Base-by-base conservation (phyloP, 2,888 invertebrate genomes). In the Aporophyla lueneburgensis region DNA sequence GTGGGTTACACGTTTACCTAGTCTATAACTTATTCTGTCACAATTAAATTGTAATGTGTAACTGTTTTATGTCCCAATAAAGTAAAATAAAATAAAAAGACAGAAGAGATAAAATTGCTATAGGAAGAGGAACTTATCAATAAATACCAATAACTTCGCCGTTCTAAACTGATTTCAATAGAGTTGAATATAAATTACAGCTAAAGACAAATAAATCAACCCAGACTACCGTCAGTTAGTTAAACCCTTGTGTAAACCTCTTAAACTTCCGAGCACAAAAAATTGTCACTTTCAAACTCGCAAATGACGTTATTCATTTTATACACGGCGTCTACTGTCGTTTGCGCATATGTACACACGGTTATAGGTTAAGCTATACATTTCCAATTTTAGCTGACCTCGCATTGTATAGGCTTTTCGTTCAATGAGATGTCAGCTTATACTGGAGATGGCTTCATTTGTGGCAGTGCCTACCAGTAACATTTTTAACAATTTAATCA, bases 161-260 rank as follows among this genome's bases (percentile, higher is more conserved):
- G 9, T 62, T 62, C 27, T 27, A 43, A 70, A 33, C 46, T 72
- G 67, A 78, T 74, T 83, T 83, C 65, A 73, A 74, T 77, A 72
- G 61, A 62, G 51, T 59, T 71, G 46, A 74, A 78, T 81, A 83
- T 84, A 81, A 84, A 89, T 88, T 85, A 86, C 78, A 67, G 43
- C 51, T 67, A 85, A 88, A 88, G 79, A 86, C 87, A 84, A 85
- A 87, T 87, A 88, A 89, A 89, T 87, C 87, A 87, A 85, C 78
- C 79, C 78, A 83, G 74, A 71, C 80, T 80, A 85, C 74, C 58
- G 77, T 56, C 83, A 81, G 53, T 72, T 81, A 74, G 69, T 59
- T 85, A 82, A 70, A 65, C 58, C 74, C 51, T 59, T 58, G 40
- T 46, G 71, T 82, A 85, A 81, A 82, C 62, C 73, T 86, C 74